These are phyloP conservation scores for Atta colombica DNA, from an alignment of 1,140 invertebrate species.

Conservation along the genomic window DNA sequence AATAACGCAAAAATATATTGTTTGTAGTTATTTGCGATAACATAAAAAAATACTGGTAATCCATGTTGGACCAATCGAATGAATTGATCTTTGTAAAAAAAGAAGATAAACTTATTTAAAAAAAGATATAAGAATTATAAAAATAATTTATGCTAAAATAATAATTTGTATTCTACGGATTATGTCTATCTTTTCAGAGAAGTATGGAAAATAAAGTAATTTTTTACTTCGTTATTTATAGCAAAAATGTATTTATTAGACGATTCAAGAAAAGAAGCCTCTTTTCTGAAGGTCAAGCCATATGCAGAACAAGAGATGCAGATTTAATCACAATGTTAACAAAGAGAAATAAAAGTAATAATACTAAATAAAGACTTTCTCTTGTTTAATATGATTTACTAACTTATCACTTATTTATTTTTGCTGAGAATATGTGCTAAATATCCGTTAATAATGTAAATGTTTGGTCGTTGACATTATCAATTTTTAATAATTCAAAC, in stretches of 20 bases:
- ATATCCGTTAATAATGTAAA: background rate
- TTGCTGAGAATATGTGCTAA: background rate
- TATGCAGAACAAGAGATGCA: background rate
- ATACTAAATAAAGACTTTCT: slow-evolving; percentile 4
- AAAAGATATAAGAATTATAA: background rate
- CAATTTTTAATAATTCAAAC: slow-evolving; percentile 24
- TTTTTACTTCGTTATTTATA: background rate
- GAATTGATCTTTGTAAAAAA: background rate
- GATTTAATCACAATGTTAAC: slow-evolving; percentile 4
- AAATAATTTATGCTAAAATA: slow-evolving; percentile 20
- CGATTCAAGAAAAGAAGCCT: background rate
- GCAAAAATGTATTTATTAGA: background rate
- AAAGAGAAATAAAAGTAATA: background rate
- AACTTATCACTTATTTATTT: background rate
- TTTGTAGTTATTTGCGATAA: too few relatives aligned
- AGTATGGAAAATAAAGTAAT: slow-evolving; percentile 4
- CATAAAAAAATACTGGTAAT: too few relatives aligned
- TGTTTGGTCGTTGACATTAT: slow-evolving; percentile 40
- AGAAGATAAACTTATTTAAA: background rate
- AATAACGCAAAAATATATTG: too few relatives aligned
- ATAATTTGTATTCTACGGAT: background rate
- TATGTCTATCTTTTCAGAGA: slow-evolving; percentile 15
- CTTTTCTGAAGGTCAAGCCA: background rate
- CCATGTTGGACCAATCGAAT: too few relatives aligned
- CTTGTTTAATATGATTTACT: background rate